phyloP scores from a whole-genome alignment of 92 coral and sea anemone species.

The Bergia puertoricense region DNA sequence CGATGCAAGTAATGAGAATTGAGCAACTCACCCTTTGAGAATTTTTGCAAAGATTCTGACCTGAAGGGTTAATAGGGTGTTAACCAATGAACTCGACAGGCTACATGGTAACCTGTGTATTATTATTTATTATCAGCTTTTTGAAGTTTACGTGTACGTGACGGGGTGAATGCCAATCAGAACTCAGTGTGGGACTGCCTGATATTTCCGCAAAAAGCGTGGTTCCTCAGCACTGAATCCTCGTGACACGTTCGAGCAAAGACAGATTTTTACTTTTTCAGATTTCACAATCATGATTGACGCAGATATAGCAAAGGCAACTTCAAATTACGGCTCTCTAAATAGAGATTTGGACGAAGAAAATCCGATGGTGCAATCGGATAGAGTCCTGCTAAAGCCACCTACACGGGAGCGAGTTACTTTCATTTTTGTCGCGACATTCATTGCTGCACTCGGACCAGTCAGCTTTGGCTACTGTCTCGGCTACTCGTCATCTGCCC shows the following conservation, averaged over 20 bases:
- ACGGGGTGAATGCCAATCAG: too few relatives aligned
- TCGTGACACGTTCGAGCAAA: neutral
- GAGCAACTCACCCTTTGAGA: too few relatives aligned
- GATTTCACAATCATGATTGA: conserved; percentile 36
- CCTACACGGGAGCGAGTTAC: conserved; percentile 38
- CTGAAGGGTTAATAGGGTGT: too few relatives aligned
- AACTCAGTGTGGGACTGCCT: neutral
- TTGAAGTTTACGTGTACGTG: too few relatives aligned
- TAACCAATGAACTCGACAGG: too few relatives aligned
- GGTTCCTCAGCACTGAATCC: neutral
- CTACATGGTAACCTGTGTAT: too few relatives aligned
- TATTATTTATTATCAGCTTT: too few relatives aligned
- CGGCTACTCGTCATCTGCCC: conserved; percentile 86
- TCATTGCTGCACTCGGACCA: conserved; percentile 78
- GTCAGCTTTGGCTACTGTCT: conserved; percentile 79
- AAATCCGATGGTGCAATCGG: conserved; percentile 34
- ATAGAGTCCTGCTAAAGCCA: neutral
- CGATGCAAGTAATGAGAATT: too few relatives aligned
- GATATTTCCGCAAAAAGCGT: neutral
- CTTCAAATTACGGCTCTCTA: conserved; percentile 19
- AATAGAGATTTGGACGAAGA: conserved; percentile 26
- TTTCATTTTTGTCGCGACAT: conserved; percentile 66
- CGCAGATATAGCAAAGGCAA: conserved; percentile 40
- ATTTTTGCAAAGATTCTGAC: too few relatives aligned
- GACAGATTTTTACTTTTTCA: neutral